Conservation (phyloP, 2,797 vertebrate species). For the Glossophaga mutica region DNA sequence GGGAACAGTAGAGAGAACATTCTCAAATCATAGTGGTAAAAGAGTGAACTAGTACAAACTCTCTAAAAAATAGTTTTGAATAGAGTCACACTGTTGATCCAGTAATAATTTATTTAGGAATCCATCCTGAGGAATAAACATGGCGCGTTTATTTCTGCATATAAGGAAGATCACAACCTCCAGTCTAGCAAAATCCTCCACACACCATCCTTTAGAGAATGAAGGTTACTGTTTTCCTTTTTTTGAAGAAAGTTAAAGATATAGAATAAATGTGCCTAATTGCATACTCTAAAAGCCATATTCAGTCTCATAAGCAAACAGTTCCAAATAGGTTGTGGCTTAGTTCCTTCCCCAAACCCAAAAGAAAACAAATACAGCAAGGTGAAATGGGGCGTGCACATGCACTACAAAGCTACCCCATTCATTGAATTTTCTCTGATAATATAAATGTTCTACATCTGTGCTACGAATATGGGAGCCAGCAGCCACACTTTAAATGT, state of each 20-base stretch:
- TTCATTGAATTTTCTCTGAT: not conserved
- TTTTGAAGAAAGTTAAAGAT: constrained; percentile 27
- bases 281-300: not conserved
- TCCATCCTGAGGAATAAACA: not conserved
- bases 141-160: not conserved
- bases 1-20: not conserved
- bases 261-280: not conserved
- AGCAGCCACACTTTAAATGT: not conserved
- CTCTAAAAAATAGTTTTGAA: not conserved
- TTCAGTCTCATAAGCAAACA: not conserved
- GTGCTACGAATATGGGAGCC: not conserved
- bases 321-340: not conserved
- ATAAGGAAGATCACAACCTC: not conserved
- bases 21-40: not conserved
- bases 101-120: constrained; percentile 1
- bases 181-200: not conserved
- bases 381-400: not conserved
- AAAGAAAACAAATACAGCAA: not conserved
- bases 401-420: not conserved
- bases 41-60: not conserved
- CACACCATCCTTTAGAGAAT: not conserved
- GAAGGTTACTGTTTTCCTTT: not conserved
- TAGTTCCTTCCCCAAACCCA: not conserved
- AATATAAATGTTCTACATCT: not conserved
- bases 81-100: not conserved